These are phyloP conservation scores for Tyria jacobaeae DNA, from an alignment of 2,888 invertebrate genomes.

Conservation along the genomic window DNA sequence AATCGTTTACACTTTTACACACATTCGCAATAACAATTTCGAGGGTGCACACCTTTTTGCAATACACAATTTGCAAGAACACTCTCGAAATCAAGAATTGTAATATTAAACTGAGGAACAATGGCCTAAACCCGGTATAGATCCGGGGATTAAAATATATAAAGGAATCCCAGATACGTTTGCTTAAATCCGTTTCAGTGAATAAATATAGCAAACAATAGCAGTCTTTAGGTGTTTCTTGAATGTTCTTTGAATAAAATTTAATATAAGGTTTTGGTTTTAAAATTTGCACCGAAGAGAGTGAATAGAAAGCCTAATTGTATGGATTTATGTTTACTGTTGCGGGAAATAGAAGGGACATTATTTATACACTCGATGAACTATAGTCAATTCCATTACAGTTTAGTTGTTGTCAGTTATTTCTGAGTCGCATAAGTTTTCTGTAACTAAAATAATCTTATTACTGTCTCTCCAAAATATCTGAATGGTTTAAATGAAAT, in stretches of 20 bases:
- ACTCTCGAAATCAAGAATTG: conserved; percentile 35
- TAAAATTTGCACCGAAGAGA: background rate
- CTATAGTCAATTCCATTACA: too few relatives aligned
- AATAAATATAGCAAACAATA: conserved; percentile 47
- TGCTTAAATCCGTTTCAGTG: conserved; percentile 22
- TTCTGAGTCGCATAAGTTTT: too few relatives aligned
- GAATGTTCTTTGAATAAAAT: conserved; percentile 5
- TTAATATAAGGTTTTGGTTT: background rate
- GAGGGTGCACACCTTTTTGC: conserved; percentile 20
- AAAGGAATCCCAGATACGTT: conserved; percentile 33
- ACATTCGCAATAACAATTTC: conserved; percentile 10
- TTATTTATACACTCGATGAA: too few relatives aligned
- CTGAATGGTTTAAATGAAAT: too few relatives aligned
- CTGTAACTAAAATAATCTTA: too few relatives aligned
- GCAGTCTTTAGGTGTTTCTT: conserved; percentile 22
- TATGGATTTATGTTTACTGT: background rate
- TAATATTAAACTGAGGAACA: conserved; percentile 53
- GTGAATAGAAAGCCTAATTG: background rate
- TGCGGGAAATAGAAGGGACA: background rate
- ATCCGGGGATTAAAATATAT: conserved; percentile 51
- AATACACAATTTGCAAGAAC: conserved; percentile 40
- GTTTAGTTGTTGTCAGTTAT: too few relatives aligned
- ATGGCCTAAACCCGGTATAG: conserved; percentile 40
- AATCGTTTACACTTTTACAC: conserved; percentile 7
- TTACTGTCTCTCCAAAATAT: too few relatives aligned